Evolutionary conservation across 2,113 vertebrate genomes (phyloP).

Genomic region (Epinephelus fuscoguttatus): DNA sequence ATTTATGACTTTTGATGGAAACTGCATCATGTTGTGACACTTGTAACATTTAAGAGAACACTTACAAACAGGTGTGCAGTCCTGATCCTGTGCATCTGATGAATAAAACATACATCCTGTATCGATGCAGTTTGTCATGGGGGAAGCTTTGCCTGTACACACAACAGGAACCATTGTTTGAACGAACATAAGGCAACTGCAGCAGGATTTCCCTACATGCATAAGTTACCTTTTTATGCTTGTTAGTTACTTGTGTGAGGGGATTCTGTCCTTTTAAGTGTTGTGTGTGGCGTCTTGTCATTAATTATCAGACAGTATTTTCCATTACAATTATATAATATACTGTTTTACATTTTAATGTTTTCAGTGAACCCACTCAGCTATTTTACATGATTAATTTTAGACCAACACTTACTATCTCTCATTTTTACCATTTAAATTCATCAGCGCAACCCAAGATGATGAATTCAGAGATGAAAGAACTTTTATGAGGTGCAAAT

Average conservation of each 20-base stretch:
- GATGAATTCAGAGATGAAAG: conserved; percentile 55
- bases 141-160: neutral
- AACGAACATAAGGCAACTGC: neutral
- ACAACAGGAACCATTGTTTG: neutral
- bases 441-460: conserved; percentile 27
- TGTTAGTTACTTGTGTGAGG: neutral
- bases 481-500: conserved; percentile 69
- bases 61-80: too few relatives aligned
- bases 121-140: neutral
- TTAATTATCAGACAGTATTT: conserved; percentile 2
- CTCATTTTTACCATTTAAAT: conserved; percentile 39
- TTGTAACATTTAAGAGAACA: too few relatives aligned
- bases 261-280: neutral
- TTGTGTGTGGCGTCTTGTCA: neutral
- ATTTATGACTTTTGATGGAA: too few relatives aligned
- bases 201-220: neutral
- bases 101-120: neutral
- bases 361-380: too few relatives aligned
- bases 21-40: too few relatives aligned
- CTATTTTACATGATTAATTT: neutral
- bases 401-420: neutral
- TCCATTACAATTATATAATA: neutral
- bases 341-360: too few relatives aligned
- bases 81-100: neutral
- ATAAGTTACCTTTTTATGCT: neutral